phyloP scores from a whole-genome alignment of 2,888 invertebrate genomes.

The Alcis repandata region DNA sequence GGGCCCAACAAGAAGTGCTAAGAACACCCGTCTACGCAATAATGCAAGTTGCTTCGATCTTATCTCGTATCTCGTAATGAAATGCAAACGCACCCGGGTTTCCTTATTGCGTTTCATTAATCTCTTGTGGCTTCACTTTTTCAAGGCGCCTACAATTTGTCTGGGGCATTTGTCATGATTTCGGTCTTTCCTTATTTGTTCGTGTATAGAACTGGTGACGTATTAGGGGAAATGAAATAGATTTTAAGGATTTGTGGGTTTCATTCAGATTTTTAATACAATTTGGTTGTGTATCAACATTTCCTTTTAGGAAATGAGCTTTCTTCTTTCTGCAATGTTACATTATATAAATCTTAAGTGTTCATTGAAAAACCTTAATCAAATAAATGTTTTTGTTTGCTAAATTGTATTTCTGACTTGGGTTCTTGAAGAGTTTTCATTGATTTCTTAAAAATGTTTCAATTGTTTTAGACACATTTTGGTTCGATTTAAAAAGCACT shows the following conservation, averaged over 20 bases:
- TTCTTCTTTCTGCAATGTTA: not conserved
- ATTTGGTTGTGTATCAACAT: not conserved
- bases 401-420: no score
- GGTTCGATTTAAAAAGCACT: no score
- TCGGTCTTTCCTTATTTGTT: conserved; percentile 59
- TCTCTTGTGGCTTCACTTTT: conserved; percentile 76
- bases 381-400: no score
- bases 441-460: no score
- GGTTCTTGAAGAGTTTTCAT: no score
- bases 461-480: no score
- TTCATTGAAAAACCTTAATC: not conserved
- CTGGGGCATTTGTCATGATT: conserved; percentile 72
- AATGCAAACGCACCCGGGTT: conserved; percentile 72
- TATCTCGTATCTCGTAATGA: conserved; percentile 63
- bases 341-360: no score
- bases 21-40: conserved; percentile 23
- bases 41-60: conserved; percentile 42
- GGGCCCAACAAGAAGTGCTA: conserved; percentile 22
- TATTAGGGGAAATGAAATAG: conserved; percentile 35
- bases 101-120: conserved; percentile 73
- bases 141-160: conserved; percentile 73
- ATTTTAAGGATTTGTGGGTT: conserved; percentile 3
- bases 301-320: not conserved
- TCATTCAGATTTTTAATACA: conserved; percentile 3
- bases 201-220: conserved; percentile 51